Evolutionary conservation across 2,888 invertebrate genomes (phyloP).

Genomic region (Neuroscelio doddi): DNA sequence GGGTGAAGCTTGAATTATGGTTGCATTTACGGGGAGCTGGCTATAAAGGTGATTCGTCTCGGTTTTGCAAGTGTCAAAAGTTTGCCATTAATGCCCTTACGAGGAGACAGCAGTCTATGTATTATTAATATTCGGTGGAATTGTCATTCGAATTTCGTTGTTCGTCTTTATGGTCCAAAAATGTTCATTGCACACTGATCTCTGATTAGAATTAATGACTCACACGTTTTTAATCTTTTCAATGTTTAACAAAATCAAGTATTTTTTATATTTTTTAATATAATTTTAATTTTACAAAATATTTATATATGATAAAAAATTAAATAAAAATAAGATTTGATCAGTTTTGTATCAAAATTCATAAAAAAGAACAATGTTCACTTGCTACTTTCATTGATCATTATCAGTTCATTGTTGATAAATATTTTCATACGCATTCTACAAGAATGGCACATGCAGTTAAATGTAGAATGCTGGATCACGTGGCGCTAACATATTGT

Average conservation of each 20-base stretch:
- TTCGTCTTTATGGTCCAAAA: slow-evolving; percentile 3
- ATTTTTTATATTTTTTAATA: too few species aligned
- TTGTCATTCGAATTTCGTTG: slow-evolving; percentile 17
- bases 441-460: slow-evolving; percentile 5
- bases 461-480: slow-evolving; percentile 50
- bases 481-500: slow-evolving; percentile 67
- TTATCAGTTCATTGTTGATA: background rate
- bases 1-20: slow-evolving; percentile 62
- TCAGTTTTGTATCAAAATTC: too few species aligned
- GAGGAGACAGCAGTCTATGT: slow-evolving; percentile 58
- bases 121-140: slow-evolving; percentile 59
- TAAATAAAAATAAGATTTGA: too few species aligned
- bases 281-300: too few species aligned
- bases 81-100: slow-evolving; percentile 57
- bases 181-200: slow-evolving; percentile 6
- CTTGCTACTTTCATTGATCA: too few species aligned
- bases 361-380: too few species aligned
- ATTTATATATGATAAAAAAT: too few species aligned
- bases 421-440: slow-evolving; percentile 1
- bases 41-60: slow-evolving; percentile 69
- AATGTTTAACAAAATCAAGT: too few species aligned
- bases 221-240: background rate
- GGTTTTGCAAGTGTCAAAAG: slow-evolving; percentile 71
- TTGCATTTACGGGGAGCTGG: slow-evolving; percentile 55
- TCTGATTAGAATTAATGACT: background rate